Base-by-base conservation (phyloP, 1,140 invertebrate species). In the Trichogramma pretiosum region DNA sequence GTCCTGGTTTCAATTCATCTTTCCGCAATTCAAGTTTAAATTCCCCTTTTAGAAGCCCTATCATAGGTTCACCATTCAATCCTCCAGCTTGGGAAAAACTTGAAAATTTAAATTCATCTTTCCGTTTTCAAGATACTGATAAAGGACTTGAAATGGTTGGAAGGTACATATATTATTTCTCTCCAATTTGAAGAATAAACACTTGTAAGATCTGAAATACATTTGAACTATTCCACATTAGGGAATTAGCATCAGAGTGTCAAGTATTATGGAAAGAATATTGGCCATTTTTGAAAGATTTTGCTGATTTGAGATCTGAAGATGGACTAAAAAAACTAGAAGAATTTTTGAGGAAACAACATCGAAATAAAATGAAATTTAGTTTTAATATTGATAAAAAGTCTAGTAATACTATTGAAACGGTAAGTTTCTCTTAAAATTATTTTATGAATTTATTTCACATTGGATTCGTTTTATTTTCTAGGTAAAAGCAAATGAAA, bases 181-280 rank as follows among this genome's bases (percentile, higher is more conserved):
- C 40, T 46, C 26, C 51, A 39, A 17, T 7, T n/a, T 11, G 14
- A 5, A 28, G 5, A 38, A 17, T 7, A 34, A 26, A 23, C 16
- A 34, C 51, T 51, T 50, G 22, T 53, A 23, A 50, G 16, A 57
- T 21, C 19, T 28, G 5, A n/a, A 35, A 28, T n/a, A 22, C 49
- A 43, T 55, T 56, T 54, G 46, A 68, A n/a, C n/a, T n/a, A n/a
- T n/a, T n/a, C n/a, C n/a, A n/a, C n/a, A 70, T 24, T 61, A 84
- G 87, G 52, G 75, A 80, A 47, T 60, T 93, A 51, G 89, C 89
- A 3, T 76, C 80, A 52, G 74, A 87, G 61, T 77, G 81, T 62
- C 77, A 83, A 23, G 74, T 92, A 0, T 72, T 75, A n/a, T 95
- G 90, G 90, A 83, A 81, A 52, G 92, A 95, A 62, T 90, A 89